Base-by-base conservation (phyloP, 2,113 vertebrate genomes). In the Eulemur macaco region DNA sequence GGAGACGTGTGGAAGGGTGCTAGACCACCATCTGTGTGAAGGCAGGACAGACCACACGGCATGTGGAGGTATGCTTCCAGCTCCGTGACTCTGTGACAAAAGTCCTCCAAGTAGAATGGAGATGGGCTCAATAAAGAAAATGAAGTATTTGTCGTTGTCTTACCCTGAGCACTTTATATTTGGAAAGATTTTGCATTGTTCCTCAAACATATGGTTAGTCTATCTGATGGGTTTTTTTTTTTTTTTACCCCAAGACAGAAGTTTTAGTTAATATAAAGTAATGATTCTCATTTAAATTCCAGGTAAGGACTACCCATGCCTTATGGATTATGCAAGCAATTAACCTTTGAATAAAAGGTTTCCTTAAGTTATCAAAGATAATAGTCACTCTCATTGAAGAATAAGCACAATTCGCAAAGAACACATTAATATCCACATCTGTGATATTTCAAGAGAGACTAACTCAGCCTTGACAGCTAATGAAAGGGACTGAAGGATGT, bases 281-380 rank as follows among this genome's bases (percentile, higher is more conserved):
- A 94, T 73, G 63, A 97, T 37, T 66, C 42, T 96, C 64, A 80
- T 96, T 94, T 85, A 69, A 96, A 96, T 96, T 97, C 34, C 15
- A 96, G 84, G 29, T 95, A 77, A 97, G 29, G 1, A 60, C 18
- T 10, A 78, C 8, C 56, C 10, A 45, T 66, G 45, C 83, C 6
- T 68, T 95, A 86, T 54, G 76, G 58, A 71, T 97, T 25, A 97
- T 92, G 73, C 21, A 73, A 82, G 34, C n/a, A 89, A 95, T 82
- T 86, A 39, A 31, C 96, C 94, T 97, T 86, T 60, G 64, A 97
- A 97, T 80, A 92, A 94, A 98, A 98, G 96, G 81, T 45, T 60
- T 68, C 29, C 21, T 95, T 95, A 78, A 69, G 69, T 60, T 97
- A 97, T 89, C 23, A 90, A 12, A 96, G 92, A 96, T 34, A 95